Base-by-base conservation (phyloP, 2,113 vertebrate genomes). In the Dasyprocta punctata region DNA sequence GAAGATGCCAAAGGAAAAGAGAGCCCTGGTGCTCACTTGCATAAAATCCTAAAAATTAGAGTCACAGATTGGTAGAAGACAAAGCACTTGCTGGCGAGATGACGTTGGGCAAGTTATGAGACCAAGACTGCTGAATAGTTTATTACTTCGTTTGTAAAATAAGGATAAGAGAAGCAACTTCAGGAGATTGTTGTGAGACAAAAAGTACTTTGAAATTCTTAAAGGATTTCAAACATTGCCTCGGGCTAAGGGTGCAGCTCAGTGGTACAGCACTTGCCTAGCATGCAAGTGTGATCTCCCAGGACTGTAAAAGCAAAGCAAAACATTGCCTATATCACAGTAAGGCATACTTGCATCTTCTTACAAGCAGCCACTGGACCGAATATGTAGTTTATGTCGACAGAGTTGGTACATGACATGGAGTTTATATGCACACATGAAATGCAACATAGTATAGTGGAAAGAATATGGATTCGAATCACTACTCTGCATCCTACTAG, bases 71-170 rank as follows among this genome's bases (percentile, higher is more conserved):
- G 52, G 83, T 54, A 77, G 56, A 77, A 80, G 44, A 82, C 38
- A 83, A 90, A 84, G 1, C 14, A 84, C 41, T 89, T 80, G n/a
- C n/a, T 65, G 30, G 36, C 38, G 71, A 41, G 44, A 65, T 83
- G 73, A 89, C 26, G 7, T 88, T 92, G 38, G 58, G 16, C 44
- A 80, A 80, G 5, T 90, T 75, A 71, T 2, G 81, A 19, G 26
- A 58, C 8, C 7, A 75, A 54, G 54, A 54, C 13, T 54, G 54
- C 61, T 33, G 14, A 56, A 86, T 71, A 36, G 5, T 71, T 60
- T 77, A 7, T 93, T 77, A 78, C 54, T 88, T 89, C 52, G 67
- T 93, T 91, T 95, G 20, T 91, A 47, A 95, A 90, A 85, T 58
- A 49, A 83, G 49, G 60, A n/a, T 56, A 94, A 78, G 61, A 80